phyloP scores from a whole-genome alignment of 30 jellyfish, hydroid and myxozoan genomes.

The Cassiopea andromeda region DNA sequence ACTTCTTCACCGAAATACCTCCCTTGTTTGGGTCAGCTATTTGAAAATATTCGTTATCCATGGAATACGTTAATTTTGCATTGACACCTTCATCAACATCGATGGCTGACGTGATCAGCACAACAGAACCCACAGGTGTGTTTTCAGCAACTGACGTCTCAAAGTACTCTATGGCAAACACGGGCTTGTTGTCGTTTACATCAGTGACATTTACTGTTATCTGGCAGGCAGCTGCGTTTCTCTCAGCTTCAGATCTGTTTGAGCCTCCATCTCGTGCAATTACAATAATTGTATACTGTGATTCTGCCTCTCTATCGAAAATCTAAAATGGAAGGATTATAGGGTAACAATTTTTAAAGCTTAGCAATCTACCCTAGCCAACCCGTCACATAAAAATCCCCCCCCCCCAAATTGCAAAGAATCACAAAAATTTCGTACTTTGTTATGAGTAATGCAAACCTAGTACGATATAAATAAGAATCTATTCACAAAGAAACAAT shows the following conservation, averaged over 20 bases:
- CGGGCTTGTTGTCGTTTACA: constrained; percentile 84
- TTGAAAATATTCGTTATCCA: constrained; percentile 55
- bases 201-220: constrained; percentile 82
- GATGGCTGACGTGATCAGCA: constrained; percentile 88
- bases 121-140: constrained; percentile 73
- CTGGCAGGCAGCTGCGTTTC: constrained; percentile 98
- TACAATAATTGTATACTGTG: constrained; percentile 77
- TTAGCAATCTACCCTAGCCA: too few species aligned
- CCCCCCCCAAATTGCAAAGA: too few species aligned
- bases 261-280: constrained; percentile 98
- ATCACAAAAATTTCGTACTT: too few species aligned
- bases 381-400: too few species aligned
- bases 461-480: too few species aligned
- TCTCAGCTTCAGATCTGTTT: constrained; percentile 87
- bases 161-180: constrained; percentile 86
- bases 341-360: neutral
- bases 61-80: constrained; percentile 79
- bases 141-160: constrained; percentile 85
- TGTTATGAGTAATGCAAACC: too few species aligned
- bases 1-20: constrained; percentile 61
- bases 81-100: constrained; percentile 91
- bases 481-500: too few species aligned
- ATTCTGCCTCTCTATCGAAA: constrained; percentile 86
- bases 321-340: constrained; percentile 13
- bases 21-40: constrained; percentile 82